phyloP scores from a whole-genome alignment of 2,113 vertebrate species.

The Asarcornis scutulata region DNA sequence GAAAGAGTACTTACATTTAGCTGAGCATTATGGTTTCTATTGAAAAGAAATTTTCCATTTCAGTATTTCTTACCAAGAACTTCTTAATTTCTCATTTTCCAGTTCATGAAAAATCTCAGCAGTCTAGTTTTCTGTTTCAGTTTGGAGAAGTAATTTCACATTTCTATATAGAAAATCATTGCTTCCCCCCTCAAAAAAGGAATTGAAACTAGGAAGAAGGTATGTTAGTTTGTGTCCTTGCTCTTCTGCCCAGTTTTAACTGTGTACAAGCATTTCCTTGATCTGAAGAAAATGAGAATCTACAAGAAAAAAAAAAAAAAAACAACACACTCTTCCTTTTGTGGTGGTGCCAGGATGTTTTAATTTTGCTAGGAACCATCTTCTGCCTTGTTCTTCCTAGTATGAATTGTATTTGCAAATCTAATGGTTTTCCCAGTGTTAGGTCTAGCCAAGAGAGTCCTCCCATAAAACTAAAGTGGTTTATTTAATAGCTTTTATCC shows the following conservation, averaged over 20 bases:
- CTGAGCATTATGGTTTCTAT: background rate
- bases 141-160: background rate
- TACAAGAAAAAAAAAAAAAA: background rate
- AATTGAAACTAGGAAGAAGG: background rate
- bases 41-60: background rate
- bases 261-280: background rate
- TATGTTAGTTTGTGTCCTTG: background rate
- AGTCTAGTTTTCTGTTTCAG: background rate
- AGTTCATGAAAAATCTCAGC: background rate
- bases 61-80: background rate
- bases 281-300: background rate
- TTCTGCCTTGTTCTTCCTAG: background rate
- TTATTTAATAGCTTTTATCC: background rate
- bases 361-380: background rate
- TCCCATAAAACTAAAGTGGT: background rate
- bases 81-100: background rate
- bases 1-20: background rate
- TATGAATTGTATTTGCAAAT: background rate
- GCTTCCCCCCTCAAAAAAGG: background rate
- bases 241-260: background rate
- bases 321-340: background rate
- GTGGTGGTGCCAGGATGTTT: background rate
- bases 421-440: background rate
- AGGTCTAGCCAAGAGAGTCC: background rate
- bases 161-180: background rate